These are phyloP conservation scores for Nomada goodeniana DNA, from an alignment of 2,888 invertebrate species.

Conservation along the genomic window DNA sequence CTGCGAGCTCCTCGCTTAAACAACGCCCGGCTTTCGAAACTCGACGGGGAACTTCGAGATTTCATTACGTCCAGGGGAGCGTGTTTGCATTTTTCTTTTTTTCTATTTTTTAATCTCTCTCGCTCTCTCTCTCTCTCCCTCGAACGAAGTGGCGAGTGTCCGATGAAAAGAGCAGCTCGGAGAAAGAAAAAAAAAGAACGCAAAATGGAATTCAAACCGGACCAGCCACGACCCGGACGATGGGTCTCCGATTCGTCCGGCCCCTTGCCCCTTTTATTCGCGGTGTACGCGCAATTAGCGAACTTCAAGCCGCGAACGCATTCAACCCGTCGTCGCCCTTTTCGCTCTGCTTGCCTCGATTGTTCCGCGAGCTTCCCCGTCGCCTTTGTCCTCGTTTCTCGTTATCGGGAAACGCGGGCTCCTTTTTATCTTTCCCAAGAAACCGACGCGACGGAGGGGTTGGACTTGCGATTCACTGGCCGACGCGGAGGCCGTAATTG, in stretches of 20 bases:
- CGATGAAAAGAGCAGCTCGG: background rate
- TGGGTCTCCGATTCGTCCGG: background rate
- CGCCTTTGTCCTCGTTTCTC: background rate
- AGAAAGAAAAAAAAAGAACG: background rate
- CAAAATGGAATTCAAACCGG: background rate
- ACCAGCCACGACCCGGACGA: background rate
- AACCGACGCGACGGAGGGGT: background rate
- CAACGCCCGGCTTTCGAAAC: background rate
- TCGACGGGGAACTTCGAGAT: conserved; percentile 20
- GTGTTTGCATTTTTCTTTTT: conserved; percentile 11
- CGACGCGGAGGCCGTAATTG: background rate
- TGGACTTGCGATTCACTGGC: background rate
- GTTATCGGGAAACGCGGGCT: background rate
- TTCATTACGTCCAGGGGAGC: conserved; percentile 20
- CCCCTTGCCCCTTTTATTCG: background rate
- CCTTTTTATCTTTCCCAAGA: background rate
- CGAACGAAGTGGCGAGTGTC: background rate
- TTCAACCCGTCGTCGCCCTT: background rate
- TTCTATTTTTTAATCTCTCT: background rate
- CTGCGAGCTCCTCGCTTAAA: background rate
- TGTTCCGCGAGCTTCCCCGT: background rate
- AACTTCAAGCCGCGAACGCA: conserved; percentile 1
- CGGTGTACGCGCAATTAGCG: conserved; percentile 21
- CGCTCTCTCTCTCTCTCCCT: background rate
- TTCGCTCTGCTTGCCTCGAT: background rate